These are phyloP conservation scores for Balanococcus diminutus DNA, from an alignment of 2,888 invertebrate genomes.

Conservation along the genomic window DNA sequence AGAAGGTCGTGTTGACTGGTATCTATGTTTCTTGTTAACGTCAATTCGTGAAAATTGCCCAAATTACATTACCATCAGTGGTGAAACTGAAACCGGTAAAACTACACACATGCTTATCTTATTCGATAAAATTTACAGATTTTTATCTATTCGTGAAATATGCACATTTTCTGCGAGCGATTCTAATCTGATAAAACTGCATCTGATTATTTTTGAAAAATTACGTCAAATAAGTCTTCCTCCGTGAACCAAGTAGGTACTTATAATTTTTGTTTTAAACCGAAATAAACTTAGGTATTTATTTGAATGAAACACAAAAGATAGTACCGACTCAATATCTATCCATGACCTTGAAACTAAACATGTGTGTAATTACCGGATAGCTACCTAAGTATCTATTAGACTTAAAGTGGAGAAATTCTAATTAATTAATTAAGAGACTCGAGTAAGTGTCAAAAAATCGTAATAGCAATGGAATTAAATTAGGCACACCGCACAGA, in stretches of 20 bases:
- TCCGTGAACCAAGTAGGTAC: no score
- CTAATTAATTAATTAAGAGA: background rate
- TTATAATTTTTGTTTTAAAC: no score
- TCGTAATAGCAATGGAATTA: background rate
- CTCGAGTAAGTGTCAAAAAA: background rate
- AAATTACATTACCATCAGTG: background rate
- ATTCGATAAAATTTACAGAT: background rate
- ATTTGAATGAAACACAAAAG: background rate
- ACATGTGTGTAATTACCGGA: background rate
- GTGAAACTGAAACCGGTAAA: background rate
- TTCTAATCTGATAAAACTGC: no score
- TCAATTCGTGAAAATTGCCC: background rate
- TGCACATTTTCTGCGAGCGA: background rate
- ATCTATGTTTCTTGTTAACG: background rate
- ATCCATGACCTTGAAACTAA: background rate
- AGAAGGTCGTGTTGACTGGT: background rate
- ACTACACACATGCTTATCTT: no score
- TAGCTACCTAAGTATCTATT: background rate
- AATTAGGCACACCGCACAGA: background rate
- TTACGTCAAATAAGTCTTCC: no score
- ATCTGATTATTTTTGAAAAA: no score
- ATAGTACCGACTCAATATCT: background rate
- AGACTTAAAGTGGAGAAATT: background rate
- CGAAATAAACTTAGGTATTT: no score
- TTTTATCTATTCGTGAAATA: background rate